Evolutionary conservation across 2,888 invertebrate genomes (phyloP).

Genomic region (Cheilosia grossa): DNA sequence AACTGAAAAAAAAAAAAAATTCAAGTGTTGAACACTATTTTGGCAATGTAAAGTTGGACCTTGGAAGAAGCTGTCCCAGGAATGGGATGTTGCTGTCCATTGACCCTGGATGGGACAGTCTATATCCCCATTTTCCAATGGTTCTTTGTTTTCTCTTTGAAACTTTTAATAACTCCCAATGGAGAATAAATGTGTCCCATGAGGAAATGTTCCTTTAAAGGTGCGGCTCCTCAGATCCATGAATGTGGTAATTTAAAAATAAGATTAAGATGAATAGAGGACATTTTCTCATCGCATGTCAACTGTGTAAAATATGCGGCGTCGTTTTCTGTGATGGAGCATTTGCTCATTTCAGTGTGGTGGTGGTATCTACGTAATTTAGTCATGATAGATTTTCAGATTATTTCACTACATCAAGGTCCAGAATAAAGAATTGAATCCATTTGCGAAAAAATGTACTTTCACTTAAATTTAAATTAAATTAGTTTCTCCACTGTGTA

Average conservation of each 20-base stretch:
- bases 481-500: too few species aligned
- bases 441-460: too few species aligned
- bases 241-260: conserved; percentile 26
- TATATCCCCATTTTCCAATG: not conserved
- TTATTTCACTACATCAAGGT: too few species aligned
- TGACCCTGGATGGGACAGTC: conserved; percentile 1
- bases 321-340: not conserved
- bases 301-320: conserved; percentile 8
- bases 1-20: not conserved
- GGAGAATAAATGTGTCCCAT: conserved; percentile 1
- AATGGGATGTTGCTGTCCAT: conserved; percentile 17
- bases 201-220: conserved; percentile 6
- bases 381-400: too few species aligned
- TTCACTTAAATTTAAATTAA: too few species aligned
- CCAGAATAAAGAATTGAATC: too few species aligned
- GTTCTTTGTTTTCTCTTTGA: not conserved
- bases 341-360: not conserved
- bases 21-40: conserved; percentile 3
- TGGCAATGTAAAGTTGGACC: not conserved
- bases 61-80: not conserved
- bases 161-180: conserved; percentile 15
- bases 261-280: conserved; percentile 14
- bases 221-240: conserved; percentile 31
- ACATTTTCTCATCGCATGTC: conserved; percentile 8
- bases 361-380: too few species aligned